Evolutionary conservation across 2,113 vertebrate genomes (phyloP).

Genomic region (Melanerpes formicivorus): DNA sequence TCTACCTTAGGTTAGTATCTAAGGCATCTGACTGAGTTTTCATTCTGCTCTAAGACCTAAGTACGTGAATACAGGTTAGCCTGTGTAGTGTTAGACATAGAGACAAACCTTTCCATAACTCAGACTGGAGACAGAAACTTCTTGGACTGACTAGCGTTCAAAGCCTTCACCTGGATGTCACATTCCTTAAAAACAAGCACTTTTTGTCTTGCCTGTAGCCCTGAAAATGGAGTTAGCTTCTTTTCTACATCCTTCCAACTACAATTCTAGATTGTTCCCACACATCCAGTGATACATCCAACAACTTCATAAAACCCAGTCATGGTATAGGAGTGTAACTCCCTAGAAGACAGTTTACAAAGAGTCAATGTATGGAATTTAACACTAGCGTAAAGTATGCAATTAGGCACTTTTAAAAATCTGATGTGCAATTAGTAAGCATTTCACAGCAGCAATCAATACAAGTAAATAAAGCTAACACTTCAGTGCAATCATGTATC

Average conservation of each 20-base stretch:
- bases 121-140: background rate
- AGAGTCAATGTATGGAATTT: background rate
- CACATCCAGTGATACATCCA: background rate
- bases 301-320: background rate
- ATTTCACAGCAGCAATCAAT: slow-evolving; percentile 56
- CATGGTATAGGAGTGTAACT: background rate
- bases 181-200: background rate
- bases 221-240: background rate
- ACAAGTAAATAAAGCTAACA: slow-evolving; percentile 45
- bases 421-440: slow-evolving; percentile 48
- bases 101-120: background rate
- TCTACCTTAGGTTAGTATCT: background rate
- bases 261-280: background rate
- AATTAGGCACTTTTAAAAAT: slow-evolving; percentile 55
- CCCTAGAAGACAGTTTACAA: background rate
- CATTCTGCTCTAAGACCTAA: background rate
- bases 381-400: background rate
- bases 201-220: background rate
- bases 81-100: background rate
- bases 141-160: background rate
- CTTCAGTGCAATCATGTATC: slow-evolving; percentile 32
- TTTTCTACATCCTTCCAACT: background rate
- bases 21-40: background rate
- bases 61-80: background rate
- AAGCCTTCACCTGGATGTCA: background rate